phyloP scores from a whole-genome alignment of 2,113 vertebrate species.

The Poecile atricapillus region DNA sequence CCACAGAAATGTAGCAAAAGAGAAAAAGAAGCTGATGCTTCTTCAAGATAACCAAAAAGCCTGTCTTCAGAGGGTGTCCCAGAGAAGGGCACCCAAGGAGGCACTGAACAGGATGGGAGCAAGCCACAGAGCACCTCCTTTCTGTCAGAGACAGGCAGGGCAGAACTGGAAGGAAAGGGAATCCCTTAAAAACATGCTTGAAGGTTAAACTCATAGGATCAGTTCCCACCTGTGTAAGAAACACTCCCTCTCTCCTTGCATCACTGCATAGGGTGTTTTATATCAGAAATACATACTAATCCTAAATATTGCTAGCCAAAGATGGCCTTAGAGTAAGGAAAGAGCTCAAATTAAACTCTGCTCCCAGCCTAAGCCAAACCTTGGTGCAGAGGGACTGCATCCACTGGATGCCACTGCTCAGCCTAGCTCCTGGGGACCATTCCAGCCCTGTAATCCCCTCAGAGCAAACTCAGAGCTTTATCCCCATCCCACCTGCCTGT shows the following conservation, averaged over 20 bases:
- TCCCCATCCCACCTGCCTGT: neutral
- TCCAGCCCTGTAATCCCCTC: fast-evolving
- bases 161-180: neutral
- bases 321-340: neutral
- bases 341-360: neutral
- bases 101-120: neutral
- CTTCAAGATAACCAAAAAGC: neutral
- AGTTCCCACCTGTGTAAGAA: neutral
- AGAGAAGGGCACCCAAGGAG: neutral
- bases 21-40: neutral
- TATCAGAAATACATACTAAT: neutral
- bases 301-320: neutral
- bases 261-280: neutral
- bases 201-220: neutral
- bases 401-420: neutral
- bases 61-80: neutral
- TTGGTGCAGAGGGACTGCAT: neutral
- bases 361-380: neutral
- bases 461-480: neutral
- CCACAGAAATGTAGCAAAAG: neutral
- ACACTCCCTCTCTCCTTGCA: neutral
- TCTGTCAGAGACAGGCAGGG: neutral
- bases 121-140: neutral
- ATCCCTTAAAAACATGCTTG: neutral
- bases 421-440: neutral